phyloP scores from a whole-genome alignment of 1,140 invertebrate species.

The Coelopa frigida region DNA sequence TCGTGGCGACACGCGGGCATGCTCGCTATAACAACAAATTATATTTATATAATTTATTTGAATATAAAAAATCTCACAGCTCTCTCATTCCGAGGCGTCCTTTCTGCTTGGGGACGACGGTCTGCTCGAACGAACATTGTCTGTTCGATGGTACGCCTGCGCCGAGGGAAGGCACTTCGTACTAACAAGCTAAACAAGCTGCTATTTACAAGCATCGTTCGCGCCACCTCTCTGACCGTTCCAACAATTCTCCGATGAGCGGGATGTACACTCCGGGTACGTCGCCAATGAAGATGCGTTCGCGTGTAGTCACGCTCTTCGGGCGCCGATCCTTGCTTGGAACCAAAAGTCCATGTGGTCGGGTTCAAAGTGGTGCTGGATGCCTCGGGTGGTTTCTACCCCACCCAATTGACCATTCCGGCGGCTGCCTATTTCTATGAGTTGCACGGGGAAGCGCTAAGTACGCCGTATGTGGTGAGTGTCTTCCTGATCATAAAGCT shows the following conservation, averaged over 20 bases:
- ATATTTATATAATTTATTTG: too few relatives aligned
- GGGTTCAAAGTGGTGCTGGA: constrained; percentile 90
- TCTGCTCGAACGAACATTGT: too few relatives aligned
- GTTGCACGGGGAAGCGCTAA: constrained; percentile 79
- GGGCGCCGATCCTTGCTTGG: constrained; percentile 48
- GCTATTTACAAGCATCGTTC: constrained; percentile 37
- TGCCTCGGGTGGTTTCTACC: constrained; percentile 88
- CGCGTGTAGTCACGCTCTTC: constrained; percentile 26
- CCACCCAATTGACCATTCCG: constrained; percentile 78
- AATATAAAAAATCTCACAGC: too few relatives aligned
- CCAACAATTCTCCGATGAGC: constrained; percentile 39
- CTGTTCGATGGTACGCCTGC: too few relatives aligned
- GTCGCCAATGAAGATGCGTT: constrained; percentile 32
- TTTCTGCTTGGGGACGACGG: too few relatives aligned
- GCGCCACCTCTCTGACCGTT: constrained; percentile 41
- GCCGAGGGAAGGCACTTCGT: too few relatives aligned
- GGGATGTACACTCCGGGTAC: constrained; percentile 33
- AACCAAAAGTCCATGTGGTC: constrained; percentile 83
- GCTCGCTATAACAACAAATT: too few relatives aligned
- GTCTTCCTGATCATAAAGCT: background rate
- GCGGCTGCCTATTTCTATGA: constrained; percentile 95
- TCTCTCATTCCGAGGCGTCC: too few relatives aligned
- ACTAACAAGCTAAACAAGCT: constrained; percentile 37
- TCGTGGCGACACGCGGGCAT: too few relatives aligned
- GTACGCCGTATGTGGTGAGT: constrained; percentile 89